Evolutionary conservation across 2,888 invertebrate species (phyloP).

Genomic region (Nymphalis urticae): DNA sequence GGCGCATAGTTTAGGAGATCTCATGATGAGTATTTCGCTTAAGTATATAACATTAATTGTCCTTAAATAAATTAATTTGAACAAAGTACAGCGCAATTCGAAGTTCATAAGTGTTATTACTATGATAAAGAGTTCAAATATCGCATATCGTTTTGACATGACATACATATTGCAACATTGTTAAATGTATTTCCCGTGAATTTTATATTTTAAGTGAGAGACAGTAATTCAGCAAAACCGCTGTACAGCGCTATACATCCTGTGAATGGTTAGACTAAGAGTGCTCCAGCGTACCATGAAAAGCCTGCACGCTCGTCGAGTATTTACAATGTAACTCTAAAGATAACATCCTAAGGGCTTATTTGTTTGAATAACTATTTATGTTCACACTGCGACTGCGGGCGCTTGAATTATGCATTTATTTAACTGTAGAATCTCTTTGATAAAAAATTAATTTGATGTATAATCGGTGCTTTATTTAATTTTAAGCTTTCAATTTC

Average conservation of each 20-base stretch:
- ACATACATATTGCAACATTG: too few relatives aligned
- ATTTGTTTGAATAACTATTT: conserved; percentile 15
- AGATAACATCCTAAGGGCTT: conserved; percentile 26
- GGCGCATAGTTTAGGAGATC: too few relatives aligned
- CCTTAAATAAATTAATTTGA: too few relatives aligned
- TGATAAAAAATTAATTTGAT: neutral
- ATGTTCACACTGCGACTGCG: neutral
- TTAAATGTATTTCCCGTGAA: neutral
- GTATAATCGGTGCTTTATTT: too few relatives aligned
- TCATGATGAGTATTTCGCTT: too few relatives aligned
- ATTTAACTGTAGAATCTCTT: neutral
- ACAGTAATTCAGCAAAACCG: neutral
- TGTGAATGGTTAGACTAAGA: conserved; percentile 5
- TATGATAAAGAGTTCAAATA: too few relatives aligned
- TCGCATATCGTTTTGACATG: too few relatives aligned
- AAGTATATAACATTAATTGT: too few relatives aligned
- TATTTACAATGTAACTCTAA: conserved; percentile 27
- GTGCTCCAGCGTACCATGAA: conserved; percentile 18
- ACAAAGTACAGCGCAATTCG: too few relatives aligned
- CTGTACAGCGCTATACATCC: neutral
- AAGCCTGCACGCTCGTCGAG: conserved; percentile 17
- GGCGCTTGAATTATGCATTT: neutral
- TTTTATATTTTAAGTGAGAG: neutral
- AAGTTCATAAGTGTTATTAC: too few relatives aligned
- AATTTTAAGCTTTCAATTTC: too few relatives aligned